phyloP scores from a whole-genome alignment of 2,797 vertebrate species.

The Spinibarbus caldwelli region DNA sequence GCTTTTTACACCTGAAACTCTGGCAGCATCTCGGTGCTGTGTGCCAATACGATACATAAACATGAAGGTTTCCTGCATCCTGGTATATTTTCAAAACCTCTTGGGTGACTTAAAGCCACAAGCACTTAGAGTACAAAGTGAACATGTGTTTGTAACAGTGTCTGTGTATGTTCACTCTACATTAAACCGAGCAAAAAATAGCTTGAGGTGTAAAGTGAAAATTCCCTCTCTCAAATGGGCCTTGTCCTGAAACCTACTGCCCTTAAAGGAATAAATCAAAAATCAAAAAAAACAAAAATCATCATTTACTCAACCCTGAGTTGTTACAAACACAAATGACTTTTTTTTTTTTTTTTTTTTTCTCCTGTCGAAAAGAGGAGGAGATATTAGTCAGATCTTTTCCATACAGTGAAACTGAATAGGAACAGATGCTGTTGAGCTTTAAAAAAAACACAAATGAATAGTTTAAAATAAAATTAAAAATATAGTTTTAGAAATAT shows the following conservation, averaged over 20 bases:
- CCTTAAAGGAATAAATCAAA: too few relatives aligned
- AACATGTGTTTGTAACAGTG: background rate
- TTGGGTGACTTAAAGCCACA: background rate
- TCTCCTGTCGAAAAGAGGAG: background rate
- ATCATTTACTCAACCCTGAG: background rate
- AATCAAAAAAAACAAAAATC: background rate
- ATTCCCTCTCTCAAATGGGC: background rate
- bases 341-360: too few relatives aligned
- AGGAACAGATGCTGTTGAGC: background rate
- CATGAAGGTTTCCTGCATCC: background rate
- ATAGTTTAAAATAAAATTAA: too few relatives aligned
- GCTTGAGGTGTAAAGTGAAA: background rate
- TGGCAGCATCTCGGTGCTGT: background rate
- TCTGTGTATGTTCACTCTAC: too few relatives aligned
- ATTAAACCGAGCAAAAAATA: background rate
- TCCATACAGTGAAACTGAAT: background rate
- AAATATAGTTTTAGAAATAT: too few relatives aligned
- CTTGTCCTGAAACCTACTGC: background rate
- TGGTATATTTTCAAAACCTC: background rate
- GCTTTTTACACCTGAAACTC: constrained; percentile 33
- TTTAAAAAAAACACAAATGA: background rate
- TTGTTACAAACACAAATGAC: too few relatives aligned
- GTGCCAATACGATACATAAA: background rate
- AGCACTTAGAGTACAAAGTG: background rate
- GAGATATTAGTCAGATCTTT: background rate